Base-by-base conservation (phyloP, 2,888 invertebrate genomes). In the Harpalus rufipes region DNA sequence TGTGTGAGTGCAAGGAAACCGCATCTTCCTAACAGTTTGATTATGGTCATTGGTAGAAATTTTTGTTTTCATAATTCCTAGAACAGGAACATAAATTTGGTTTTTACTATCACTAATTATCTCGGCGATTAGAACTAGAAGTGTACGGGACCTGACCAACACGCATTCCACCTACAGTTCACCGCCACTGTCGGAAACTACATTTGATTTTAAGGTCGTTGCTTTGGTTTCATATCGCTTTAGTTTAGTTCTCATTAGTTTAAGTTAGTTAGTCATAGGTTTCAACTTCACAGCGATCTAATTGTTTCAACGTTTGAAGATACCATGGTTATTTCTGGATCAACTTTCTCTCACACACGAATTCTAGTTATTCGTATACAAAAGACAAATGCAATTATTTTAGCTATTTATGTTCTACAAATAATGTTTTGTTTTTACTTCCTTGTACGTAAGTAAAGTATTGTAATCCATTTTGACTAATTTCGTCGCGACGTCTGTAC, bases 51-150 rank as follows among this genome's bases (percentile, higher is more conserved):
- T 44, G 80, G 59, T 80, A 61, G 65, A 72, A 80, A 68, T 72
- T 81, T 81, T 39, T 81, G 44, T 72, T 81, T 65, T 56, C 58
- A 81, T 58, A 65, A 32, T 81, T 81, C 81, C 72, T 25, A 72
- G 81, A 81, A 81, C 80, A 51, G 51, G 81, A 81, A 81, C 81
- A 81, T 56, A 81, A 72, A 81, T 81, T 72, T 68, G 68, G 81
- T 81, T 65, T 65, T 81, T 56, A 81, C 72, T 81, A 81, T 68
- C 81, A 81, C 68, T 65, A 72, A 81, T 81, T 81, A 81, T 81
- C 81, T 51, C 58, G 14, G 21, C 51, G 81, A 80, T 80, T 80
- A 80, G 61, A 80, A 80, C 61, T 80, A 80, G 61, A 80, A 80
- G 58, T 25, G 72, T 74, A 74, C 72, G 72, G 72, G 72, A 74